Base-by-base conservation (phyloP, 2,797 vertebrate genomes). In the Enoplosus armatus region DNA sequence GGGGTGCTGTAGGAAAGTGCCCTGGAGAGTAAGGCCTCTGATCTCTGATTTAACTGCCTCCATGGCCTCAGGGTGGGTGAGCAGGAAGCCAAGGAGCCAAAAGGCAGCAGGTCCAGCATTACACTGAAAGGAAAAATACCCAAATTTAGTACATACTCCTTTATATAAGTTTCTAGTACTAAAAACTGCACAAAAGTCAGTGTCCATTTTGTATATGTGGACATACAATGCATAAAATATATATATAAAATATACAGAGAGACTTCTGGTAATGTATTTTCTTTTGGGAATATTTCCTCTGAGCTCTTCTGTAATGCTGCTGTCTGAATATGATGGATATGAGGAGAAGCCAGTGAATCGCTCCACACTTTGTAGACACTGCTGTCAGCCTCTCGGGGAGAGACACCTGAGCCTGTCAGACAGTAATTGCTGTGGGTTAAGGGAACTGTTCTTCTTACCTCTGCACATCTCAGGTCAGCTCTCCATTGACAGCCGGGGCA, bases 41-140 rank as follows among this genome's bases (percentile, higher is more conserved):
- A 72, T 84, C 86, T 99, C 97, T 60, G 88, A 87, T 79, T 90
- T 95, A 79, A 96, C 95, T 0, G 96, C 96, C 56, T 91, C 86
- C 94, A 96, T 72, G 50, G 96, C 97, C 90, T 96, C 90, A 0
- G 96, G 96, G 77, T 96, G 89, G 83, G 96, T 97, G 27, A 97
- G 96, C 75, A 98, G 95, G 92, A 95, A 98, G 1, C 96, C 92
- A 45, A 99, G 95, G 67, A 98, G 91, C 95, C 97, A 97, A 92
- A 98, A 98, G 68, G 94, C 93, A 26, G 90, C 95, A 27, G 97
- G 97, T 20, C 96, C 97, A 47, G 90, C 91, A 58, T 97, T 97
- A 26, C 96, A 95, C 96, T 98, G 74, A 62, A 80, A 84, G 43
- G 43, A 47, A 56, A 77, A 84, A 63, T 41, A 77, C 3, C 2